Conservation (phyloP, 2,888 invertebrate species). For the Hemistola chrysoprasaria region DNA sequence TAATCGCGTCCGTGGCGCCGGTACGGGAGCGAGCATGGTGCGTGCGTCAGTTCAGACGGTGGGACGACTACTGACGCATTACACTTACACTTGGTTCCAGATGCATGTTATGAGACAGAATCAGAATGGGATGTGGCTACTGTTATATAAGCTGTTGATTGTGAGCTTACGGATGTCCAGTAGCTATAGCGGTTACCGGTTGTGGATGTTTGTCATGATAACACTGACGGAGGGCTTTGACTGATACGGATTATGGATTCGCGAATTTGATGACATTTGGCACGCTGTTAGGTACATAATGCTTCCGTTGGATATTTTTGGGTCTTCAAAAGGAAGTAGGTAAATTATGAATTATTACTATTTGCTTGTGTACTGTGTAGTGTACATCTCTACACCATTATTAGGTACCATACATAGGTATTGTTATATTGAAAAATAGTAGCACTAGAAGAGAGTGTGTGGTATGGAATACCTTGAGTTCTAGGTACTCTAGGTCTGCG, state of each 20-base stretch:
- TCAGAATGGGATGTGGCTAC: neutral
- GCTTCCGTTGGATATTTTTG: too few species aligned
- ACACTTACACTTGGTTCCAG: neutral
- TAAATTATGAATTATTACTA: too few species aligned
- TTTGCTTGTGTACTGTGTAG: too few species aligned
- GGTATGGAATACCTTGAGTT: too few species aligned
- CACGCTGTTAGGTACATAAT: too few species aligned
- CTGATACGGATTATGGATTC: conserved; percentile 13
- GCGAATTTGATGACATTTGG: conserved; percentile 1
- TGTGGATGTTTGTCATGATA: conserved; percentile 19
- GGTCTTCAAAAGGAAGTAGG: too few species aligned
- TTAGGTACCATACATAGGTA: too few species aligned
- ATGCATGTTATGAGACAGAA: neutral
- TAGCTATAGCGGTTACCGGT: conserved; percentile 11
- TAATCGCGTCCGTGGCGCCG: conserved; percentile 66
- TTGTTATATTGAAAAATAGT: too few species aligned
- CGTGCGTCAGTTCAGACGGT: conserved; percentile 48
- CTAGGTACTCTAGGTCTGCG: too few species aligned
- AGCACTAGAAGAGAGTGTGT: too few species aligned
- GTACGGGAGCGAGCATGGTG: conserved; percentile 57
- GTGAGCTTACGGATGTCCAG: conserved; percentile 2
- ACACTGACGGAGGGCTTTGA: conserved; percentile 12
- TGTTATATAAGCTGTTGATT: neutral
- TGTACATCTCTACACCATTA: too few species aligned
- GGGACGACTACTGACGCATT: conserved; percentile 25